Base-by-base conservation (phyloP, 1,140 invertebrate species). In the Theocolax elegans region DNA sequence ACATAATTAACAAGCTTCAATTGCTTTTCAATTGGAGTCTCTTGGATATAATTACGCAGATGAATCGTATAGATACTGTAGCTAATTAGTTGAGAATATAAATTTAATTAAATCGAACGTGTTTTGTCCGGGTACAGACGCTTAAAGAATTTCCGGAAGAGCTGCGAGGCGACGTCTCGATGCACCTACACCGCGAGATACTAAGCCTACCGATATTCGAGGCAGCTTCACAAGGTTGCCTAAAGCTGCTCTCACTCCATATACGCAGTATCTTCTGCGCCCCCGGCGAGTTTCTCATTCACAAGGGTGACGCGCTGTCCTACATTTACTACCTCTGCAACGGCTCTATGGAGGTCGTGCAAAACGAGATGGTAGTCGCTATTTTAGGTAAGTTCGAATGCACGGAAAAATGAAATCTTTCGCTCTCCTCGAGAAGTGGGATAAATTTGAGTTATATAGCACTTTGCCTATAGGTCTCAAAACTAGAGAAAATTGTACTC, bases 291-390 rank as follows among this genome's bases (percentile, higher is more conserved):
- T 99, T 94, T 81, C 88, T 99, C 13, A 94, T 99, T 19, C 97
- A 99, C 85, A 94, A 95, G 86, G 97, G 97, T 21, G 98, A 99
- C 81, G 96, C 97, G 1, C 89, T 99, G 1, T 94, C 94, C 44
- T 97, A 96, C 75, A 94, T 99, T 74, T 98, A 98, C 86, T 97
- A 97, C 82, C 91, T 98, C 38, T 97, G 95, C 83, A 97, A 97
- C 77, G 98, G 97, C 4, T 98, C 96, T 6, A 99, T 99, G 92
- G 97, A 99, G 87, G 97, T 99, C 40, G 93, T 99, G 69, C 97
- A 98, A 83, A 95, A 99, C 80, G 94, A 94, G 71, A 97, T 98
- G 92, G 97, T 99, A 53, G 97, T 99, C 19, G 97, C 97, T 51
- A 99, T 99, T 80, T 88, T 99, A 77, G 97, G 97, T 98, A 31